A percentile compares a stretch with the other conserved stretches of the same genome.
Evolutionary conservation across 2,888 invertebrate species (phyloP).

Genomic region (Keiferia lycopersicella): DNA sequence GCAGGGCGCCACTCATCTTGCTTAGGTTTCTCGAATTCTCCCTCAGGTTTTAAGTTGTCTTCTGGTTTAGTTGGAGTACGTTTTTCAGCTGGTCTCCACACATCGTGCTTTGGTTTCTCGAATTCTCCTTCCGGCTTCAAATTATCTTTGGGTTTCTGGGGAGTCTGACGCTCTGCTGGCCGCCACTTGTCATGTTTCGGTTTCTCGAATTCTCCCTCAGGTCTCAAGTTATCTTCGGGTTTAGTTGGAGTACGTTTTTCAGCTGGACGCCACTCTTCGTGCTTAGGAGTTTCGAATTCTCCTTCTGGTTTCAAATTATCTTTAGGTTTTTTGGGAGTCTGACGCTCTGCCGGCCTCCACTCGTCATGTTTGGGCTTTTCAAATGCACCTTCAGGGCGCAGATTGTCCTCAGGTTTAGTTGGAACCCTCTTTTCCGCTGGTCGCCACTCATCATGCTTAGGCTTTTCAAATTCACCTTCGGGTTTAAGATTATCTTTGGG

Average conservation of each 20-base stretch:
- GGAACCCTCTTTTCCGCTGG: conserved; percentile 45
- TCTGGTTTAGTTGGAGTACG: conserved; percentile 42
- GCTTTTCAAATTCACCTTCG: conserved; percentile 73
- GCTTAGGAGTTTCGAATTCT: conserved; percentile 71
- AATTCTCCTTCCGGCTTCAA: conserved; percentile 81
- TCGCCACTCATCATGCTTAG: conserved; percentile 44
- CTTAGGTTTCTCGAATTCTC: conserved; percentile 75
- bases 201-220: conserved; percentile 79
- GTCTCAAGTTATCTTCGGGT: conserved; percentile 64
- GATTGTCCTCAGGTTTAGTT: conserved; percentile 59
- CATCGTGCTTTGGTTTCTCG: conserved; percentile 55
- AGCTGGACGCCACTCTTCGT: conserved; percentile 54
- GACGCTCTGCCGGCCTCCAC: conserved; percentile 48
- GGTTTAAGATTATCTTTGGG: conserved; percentile 68
- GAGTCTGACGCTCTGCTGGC: conserved; percentile 81
- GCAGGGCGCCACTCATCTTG: conserved; percentile 58
- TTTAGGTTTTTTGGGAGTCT: conserved; percentile 50
- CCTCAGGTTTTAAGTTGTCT: conserved; percentile 80
- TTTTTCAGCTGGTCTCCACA: conserved; percentile 56
- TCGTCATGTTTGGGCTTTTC: conserved; percentile 55
- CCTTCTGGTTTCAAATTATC: conserved; percentile 53
- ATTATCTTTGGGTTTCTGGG: conserved; percentile 74
- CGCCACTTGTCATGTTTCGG: conserved; percentile 62
- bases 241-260: conserved; percentile 49
- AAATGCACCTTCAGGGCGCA: conserved; percentile 81